These are phyloP conservation scores for Tromatobia lineatoria DNA, from an alignment of 2,888 invertebrate genomes.

Conservation along the genomic window DNA sequence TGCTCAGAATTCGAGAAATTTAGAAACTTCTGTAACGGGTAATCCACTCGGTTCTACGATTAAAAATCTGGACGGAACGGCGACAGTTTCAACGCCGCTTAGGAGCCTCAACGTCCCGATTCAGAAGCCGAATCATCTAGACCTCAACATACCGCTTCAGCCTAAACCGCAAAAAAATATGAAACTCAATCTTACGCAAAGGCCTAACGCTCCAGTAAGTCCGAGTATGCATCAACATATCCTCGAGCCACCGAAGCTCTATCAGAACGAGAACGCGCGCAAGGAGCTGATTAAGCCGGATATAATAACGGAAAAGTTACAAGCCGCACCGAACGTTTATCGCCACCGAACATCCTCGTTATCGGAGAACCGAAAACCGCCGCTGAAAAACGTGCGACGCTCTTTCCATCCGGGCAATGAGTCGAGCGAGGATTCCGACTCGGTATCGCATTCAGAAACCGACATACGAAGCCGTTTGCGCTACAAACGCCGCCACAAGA, in stretches of 20 bases:
- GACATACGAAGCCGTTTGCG: constrained; percentile 85
- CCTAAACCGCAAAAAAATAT: constrained; percentile 67
- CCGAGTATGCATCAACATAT: constrained; percentile 79
- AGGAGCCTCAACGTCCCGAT: constrained; percentile 71
- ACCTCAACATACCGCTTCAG: constrained; percentile 77
- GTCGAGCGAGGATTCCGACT: constrained; percentile 84
- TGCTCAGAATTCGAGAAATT: constrained; percentile 79
- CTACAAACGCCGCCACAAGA: constrained; percentile 81
- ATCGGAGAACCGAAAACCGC: constrained; percentile 80
- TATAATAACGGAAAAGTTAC: constrained; percentile 74
- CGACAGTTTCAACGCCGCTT: constrained; percentile 45
- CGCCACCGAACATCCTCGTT: constrained; percentile 82
- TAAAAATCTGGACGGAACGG: constrained; percentile 72
- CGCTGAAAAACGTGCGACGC: constrained; percentile 79
- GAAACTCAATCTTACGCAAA: constrained; percentile 72
- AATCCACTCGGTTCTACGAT: constrained; percentile 71
- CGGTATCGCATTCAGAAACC: constrained; percentile 87
- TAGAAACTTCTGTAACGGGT: constrained; percentile 68
- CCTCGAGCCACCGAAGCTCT: constrained; percentile 81
- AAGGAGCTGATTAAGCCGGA: constrained; percentile 74
- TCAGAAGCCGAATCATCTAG: constrained; percentile 79
- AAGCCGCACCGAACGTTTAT: constrained; percentile 72
- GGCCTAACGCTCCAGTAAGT: constrained; percentile 71
- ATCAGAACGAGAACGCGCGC: constrained; percentile 78
- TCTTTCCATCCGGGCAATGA: constrained; percentile 83